phyloP scores from a whole-genome alignment of 2,888 invertebrate genomes.

The Philhelius pedissequus region DNA sequence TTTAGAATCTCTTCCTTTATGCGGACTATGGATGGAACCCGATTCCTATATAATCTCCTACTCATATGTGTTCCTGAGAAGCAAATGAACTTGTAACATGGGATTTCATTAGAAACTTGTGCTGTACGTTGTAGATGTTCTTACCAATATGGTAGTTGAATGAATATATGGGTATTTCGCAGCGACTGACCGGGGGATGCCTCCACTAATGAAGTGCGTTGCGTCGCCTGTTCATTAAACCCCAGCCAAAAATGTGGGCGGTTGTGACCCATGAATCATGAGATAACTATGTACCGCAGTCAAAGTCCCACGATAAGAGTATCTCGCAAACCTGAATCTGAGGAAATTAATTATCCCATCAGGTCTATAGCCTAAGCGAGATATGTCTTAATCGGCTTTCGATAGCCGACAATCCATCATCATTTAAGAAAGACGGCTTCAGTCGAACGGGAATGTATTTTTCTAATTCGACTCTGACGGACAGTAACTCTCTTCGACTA shows the following conservation, averaged over 20 bases:
- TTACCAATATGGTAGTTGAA: slow-evolving; percentile 8
- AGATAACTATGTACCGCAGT: slow-evolving; percentile 28
- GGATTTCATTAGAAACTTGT: slow-evolving; percentile 35
- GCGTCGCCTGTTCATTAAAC: slow-evolving; percentile 33
- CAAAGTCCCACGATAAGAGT: not conserved
- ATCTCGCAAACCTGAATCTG: not conserved
- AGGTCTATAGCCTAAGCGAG: slow-evolving; percentile 26
- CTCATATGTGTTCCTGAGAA: slow-evolving; percentile 34
- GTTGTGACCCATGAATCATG: slow-evolving; percentile 19
- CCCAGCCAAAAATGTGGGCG: slow-evolving; percentile 17
- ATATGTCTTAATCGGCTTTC: slow-evolving; percentile 58
- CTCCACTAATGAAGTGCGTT: slow-evolving; percentile 48
- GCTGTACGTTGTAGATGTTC: not conserved
- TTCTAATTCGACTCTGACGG: not conserved
- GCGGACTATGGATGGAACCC: not conserved
- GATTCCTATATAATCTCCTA: not conserved
- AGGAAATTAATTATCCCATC: slow-evolving; percentile 45
- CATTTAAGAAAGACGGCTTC: slow-evolving; percentile 32
- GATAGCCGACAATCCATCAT: slow-evolving; percentile 57
- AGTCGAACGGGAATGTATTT: slow-evolving; percentile 17
- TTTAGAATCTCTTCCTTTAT: slow-evolving; percentile 36
- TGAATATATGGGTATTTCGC: slow-evolving; percentile 42
- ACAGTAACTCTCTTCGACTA: slow-evolving; percentile 7
- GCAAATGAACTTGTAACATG: slow-evolving; percentile 64
- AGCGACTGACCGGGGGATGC: not conserved